Evolutionary conservation across 1,140 invertebrate species (phyloP), one percentile per base, ranked within the genome.

Genomic region (Atta texana): DNA sequence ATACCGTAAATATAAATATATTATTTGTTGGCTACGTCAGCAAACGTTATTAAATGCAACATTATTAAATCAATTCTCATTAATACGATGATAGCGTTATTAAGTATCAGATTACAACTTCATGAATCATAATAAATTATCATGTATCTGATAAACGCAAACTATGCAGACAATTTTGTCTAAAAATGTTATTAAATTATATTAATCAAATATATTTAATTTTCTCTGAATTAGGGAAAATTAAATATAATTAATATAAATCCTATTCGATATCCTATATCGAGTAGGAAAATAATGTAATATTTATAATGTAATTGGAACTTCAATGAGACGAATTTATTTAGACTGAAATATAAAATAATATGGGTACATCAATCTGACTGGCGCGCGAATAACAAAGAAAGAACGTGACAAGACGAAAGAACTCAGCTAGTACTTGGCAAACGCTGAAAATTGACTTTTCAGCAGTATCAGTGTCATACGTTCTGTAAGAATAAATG

Each of bases 371-470:
- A 44, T 84, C 69, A 74, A 72, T 39, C 24, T 61, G 55, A 12
- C 14, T 44, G n/a, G 28, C 18, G 28, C 34, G 34, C 3, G 12
- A n/a, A 39, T 14, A 28, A 39, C 66, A 21, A 59, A 71, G 75
- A 77, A 77, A 77, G 34, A 69, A 81, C 31, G 66, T n/a, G 66
- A 39, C 12, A 74, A 74, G 24, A 49, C 18, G 39, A 21, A 51
- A 71, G 55, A 63, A 61, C 39, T 75, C 69, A n/a, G 14, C 39
- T 39, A 61, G 24, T 71, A 75, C 71, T 84, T 84, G 80, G 69
- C 80, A 84, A 57, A 61, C 39, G 18, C 44, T 84, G 55, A 28
- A 84, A 84, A 84, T 84, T 84, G 80, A 84, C 55, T 84, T 84
- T 84, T 84, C 80, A 84, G 28, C 44, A 57, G 28, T 51, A 84